A percentile compares a stretch with the other conserved stretches of the same genome.
phyloP scores from a whole-genome alignment of 2,797 vertebrate species.

The Microctenopoma lineatum region DNA sequence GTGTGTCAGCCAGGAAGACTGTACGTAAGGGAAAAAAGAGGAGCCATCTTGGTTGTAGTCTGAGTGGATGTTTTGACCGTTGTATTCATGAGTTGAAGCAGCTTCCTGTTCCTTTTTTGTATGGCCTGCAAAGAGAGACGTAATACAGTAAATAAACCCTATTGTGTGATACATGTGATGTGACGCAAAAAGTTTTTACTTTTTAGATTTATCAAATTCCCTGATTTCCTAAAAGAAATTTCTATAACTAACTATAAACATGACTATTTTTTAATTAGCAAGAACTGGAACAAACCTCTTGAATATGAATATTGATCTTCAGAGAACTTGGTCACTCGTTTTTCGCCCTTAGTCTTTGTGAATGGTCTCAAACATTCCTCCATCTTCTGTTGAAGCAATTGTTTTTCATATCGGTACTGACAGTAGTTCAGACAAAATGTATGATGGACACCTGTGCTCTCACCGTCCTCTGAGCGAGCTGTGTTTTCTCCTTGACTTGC shows the following conservation, averaged over 20 bases:
- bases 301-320: conserved; percentile 21
- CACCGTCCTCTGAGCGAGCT: conserved; percentile 58
- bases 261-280: not conserved
- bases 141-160: not conserved
- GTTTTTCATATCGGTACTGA: not conserved
- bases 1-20: conserved; percentile 61
- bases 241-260: not conserved
- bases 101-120: conserved; percentile 20
- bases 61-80: conserved; percentile 17
- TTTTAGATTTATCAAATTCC: not conserved
- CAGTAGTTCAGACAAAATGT: not conserved
- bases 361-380: conserved; percentile 55
- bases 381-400: conserved; percentile 56
- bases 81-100: conserved; percentile 6
- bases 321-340: conserved; percentile 33
- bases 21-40: conserved; percentile 7
- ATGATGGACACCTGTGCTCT: not conserved
- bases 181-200: too few species aligned
- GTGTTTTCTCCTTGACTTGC: conserved; percentile 69
- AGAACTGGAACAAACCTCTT: conserved; percentile 45
- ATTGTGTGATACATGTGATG: not conserved
- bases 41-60: conserved; percentile 36
- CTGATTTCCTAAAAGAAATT: not conserved
- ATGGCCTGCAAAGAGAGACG: conserved; percentile 39
- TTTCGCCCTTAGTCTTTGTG: conserved; percentile 49